These are phyloP conservation scores for Drosophila busckii DNA, from an alignment of 1,140 invertebrate genomes.

Conservation along the genomic window DNA sequence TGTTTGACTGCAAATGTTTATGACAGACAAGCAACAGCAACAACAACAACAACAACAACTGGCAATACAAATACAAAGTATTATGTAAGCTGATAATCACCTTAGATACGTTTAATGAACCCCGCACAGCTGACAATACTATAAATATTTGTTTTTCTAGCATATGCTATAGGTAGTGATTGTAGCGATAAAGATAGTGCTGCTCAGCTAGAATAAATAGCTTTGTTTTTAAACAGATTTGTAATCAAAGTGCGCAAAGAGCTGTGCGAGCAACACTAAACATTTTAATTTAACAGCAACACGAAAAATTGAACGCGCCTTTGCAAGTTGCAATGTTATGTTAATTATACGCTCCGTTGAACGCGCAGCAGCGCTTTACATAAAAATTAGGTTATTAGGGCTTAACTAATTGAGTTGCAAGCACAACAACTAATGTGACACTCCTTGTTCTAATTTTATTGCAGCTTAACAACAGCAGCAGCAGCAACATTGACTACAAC, in stretches of 20 bases:
- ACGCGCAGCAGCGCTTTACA: conserved; percentile 25
- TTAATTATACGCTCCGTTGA: conserved; percentile 68
- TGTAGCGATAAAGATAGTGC: too few relatives aligned
- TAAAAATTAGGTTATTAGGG: conserved; percentile 38
- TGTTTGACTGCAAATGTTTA: conserved; percentile 47
- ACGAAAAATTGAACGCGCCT: conserved; percentile 25
- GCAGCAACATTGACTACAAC: not conserved
- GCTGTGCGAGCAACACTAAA: not conserved
- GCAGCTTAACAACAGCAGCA: conserved; percentile 21
- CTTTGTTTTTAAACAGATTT: too few relatives aligned
- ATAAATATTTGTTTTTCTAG: too few relatives aligned
- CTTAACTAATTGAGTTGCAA: conserved; percentile 15
- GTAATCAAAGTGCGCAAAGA: too few relatives aligned
- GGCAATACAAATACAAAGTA: conserved; percentile 38
- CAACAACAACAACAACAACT: conserved; percentile 3
- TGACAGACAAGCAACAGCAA: conserved; percentile 12
- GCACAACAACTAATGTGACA: conserved; percentile 27
- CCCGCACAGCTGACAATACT: not conserved
- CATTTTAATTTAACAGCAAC: conserved; percentile 14
- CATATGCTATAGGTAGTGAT: too few relatives aligned
- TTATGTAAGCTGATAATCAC: conserved; percentile 41
- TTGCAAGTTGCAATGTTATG: conserved; percentile 39
- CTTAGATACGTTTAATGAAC: conserved; percentile 52
- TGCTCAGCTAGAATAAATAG: too few relatives aligned
- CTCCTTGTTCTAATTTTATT: conserved; percentile 23